These are phyloP conservation scores for Dromius quadrimaculatus DNA, from an alignment of 2,888 invertebrate species.

Conservation along the genomic window DNA sequence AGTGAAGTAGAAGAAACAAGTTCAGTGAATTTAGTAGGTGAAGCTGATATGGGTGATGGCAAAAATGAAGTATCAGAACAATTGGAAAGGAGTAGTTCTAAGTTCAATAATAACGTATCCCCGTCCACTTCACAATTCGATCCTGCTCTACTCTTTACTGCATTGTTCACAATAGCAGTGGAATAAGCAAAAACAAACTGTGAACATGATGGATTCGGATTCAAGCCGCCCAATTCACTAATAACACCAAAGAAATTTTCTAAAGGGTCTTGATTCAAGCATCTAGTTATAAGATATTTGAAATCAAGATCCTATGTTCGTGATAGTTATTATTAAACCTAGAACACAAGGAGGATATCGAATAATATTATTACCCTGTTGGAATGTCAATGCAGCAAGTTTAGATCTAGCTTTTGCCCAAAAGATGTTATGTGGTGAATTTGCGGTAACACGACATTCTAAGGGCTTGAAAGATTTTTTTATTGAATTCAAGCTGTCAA, in stretches of 20 bases:
- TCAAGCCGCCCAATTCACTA: slow-evolving; percentile 2
- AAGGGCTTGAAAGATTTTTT: neutral
- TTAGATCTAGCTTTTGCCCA: slow-evolving; percentile 10
- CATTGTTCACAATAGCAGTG: slow-evolving; percentile 14
- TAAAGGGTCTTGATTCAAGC: slow-evolving; percentile 23
- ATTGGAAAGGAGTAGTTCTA: neutral
- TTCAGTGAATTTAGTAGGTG: neutral
- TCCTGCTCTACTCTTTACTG: neutral
- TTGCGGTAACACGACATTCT: neutral
- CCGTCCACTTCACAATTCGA: slow-evolving; percentile 17
- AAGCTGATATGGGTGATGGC: neutral
- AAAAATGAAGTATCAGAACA: neutral
- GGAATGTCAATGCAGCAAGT: neutral
- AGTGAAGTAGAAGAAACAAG: neutral
- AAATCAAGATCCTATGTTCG: slow-evolving; percentile 16
- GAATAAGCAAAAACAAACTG: slow-evolving; percentile 2
- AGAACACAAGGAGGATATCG: neutral
- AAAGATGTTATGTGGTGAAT: neutral
- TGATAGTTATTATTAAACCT: slow-evolving; percentile 1
- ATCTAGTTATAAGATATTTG: slow-evolving; percentile 8
- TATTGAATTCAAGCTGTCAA: slow-evolving; percentile 4
- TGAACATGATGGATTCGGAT: slow-evolving; percentile 13
- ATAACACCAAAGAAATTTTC: slow-evolving; percentile 11
- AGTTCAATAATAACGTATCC: neutral
- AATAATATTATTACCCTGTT: neutral